Percentiles rank a stretch among this genome's conserved stretches.
Evolutionary conservation across 2,797 vertebrate species (phyloP).

Genomic region (Pempheris klunzingeri): DNA sequence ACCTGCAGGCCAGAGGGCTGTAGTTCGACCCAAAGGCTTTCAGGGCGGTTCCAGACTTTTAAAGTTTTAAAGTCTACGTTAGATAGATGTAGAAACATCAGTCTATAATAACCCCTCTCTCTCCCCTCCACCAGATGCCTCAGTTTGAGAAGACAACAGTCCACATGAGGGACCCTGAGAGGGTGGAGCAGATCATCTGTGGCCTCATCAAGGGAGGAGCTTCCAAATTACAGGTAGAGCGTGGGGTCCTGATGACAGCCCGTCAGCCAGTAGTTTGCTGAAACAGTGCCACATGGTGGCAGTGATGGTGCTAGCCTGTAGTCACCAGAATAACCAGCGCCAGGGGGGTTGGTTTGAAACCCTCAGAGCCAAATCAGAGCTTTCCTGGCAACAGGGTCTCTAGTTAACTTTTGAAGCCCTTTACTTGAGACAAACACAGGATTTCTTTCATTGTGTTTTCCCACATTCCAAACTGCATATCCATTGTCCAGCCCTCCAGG

Average conservation of each 20-base stretch:
- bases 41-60: too few species aligned
- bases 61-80: too few species aligned
- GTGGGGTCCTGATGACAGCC: accelerated
- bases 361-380: background rate
- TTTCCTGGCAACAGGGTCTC: background rate
- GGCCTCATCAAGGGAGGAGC: conserved; percentile 96
- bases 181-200: conserved; percentile 97
- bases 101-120: background rate
- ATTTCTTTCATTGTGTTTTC: background rate
- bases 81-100: background rate
- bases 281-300: conserved; percentile 16
- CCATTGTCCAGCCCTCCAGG: too few species aligned
- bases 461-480: too few species aligned
- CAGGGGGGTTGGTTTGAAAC: background rate
- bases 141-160: conserved; percentile 97
- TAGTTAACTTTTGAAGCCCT: background rate
- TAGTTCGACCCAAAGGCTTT: background rate
- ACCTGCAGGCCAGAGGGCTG: background rate
- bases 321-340: background rate
- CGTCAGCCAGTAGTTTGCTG: background rate
- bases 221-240: conserved; percentile 93
- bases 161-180: conserved; percentile 93
- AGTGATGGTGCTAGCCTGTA: accelerated
- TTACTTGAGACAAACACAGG: background rate
- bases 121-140: conserved; percentile 89